Percentiles rank a stretch among this genome's conserved stretches.
Conservation (phyloP, 2,113 vertebrate genomes). For the Pteruthius melanotis region DNA sequence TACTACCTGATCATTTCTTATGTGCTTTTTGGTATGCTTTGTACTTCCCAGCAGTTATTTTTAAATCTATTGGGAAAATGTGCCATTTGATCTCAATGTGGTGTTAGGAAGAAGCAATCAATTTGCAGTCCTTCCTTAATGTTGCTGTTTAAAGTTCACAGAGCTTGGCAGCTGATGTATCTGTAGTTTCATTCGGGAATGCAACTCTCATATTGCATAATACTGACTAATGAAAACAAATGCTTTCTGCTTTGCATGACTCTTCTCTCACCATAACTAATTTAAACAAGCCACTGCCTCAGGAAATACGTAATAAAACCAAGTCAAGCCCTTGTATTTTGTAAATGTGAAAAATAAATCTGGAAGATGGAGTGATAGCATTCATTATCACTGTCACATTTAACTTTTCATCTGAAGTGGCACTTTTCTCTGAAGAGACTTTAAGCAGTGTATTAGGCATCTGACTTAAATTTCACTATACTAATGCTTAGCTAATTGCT, state of each 20-base stretch:
- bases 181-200: background rate
- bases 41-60: background rate
- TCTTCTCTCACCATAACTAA: background rate
- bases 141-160: background rate
- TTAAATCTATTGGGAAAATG: background rate
- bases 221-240: constrained; percentile 1
- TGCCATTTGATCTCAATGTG: background rate
- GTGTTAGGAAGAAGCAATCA: background rate
- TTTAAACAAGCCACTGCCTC: background rate
- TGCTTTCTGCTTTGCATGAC: background rate
- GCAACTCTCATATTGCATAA: background rate
- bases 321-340: background rate
- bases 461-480: background rate
- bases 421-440: background rate
- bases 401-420: background rate
- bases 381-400: background rate
- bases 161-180: background rate
- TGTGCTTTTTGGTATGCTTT: background rate
- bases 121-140: background rate
- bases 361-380: background rate
- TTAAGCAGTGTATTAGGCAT: background rate
- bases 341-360: background rate
- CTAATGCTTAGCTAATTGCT: background rate
- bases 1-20: background rate
- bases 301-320: background rate